Percentiles rank a stretch among this genome's conserved stretches.
phyloP scores from a whole-genome alignment of 53 echinoderm and acorn worm species.

The Temnopleurus reevesii region DNA sequence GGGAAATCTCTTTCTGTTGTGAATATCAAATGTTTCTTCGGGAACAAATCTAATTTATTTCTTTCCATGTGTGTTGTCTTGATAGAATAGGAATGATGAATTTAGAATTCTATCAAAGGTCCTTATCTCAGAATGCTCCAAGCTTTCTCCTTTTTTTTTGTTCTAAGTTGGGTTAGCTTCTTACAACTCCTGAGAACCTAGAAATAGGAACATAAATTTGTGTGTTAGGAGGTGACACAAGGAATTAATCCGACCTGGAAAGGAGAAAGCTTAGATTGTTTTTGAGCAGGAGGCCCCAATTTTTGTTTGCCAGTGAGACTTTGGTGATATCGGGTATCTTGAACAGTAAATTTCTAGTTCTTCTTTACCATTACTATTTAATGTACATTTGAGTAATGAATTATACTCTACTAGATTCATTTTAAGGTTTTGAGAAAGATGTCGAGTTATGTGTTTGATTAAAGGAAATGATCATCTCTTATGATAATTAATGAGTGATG shows the following conservation, averaged over 20 bases:
- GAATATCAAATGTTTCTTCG: not conserved
- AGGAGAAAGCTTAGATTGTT: too few species aligned
- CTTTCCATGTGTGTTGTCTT: not conserved
- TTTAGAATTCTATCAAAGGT: not conserved
- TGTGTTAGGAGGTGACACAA: too few species aligned
- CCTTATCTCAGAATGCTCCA: too few species aligned
- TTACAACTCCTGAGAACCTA: too few species aligned
- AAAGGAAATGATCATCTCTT: not conserved
- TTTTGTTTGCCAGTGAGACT: not conserved
- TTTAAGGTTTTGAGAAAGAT: not conserved
- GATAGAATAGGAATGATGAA: not conserved
- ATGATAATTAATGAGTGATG: not conserved
- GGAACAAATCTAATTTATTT: not conserved
- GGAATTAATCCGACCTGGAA: too few species aligned
- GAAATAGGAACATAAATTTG: too few species aligned
- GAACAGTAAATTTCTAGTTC: not conserved
- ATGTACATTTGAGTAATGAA: not conserved
- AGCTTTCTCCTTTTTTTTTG: too few species aligned
- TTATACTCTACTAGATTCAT: not conserved
- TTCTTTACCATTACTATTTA: not conserved
- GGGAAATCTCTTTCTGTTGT: not conserved
- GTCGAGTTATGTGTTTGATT: not conserved
- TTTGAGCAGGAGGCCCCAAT: too few species aligned
- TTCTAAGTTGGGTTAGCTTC: too few species aligned
- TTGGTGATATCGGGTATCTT: conserved; percentile 18